These are phyloP conservation scores for Teleopsis dalmanni DNA, from an alignment of 1,140 invertebrate species.

Conservation along the genomic window DNA sequence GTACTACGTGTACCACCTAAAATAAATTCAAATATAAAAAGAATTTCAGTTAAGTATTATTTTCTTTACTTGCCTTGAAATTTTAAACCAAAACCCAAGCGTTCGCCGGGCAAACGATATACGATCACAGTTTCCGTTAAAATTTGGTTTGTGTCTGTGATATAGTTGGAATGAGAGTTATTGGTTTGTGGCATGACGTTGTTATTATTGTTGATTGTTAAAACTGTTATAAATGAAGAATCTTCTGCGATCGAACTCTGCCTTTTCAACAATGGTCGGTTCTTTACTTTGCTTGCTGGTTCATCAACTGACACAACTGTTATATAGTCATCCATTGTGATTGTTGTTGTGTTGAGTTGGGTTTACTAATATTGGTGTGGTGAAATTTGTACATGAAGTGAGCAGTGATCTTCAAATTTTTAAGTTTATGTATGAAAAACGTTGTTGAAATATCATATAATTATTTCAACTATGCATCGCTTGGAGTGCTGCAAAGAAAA, in stretches of 20 bases:
- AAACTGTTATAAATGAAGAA: conserved; percentile 39
- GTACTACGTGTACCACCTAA: conserved; percentile 66
- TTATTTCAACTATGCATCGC: too few species aligned
- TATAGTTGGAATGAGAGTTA: background rate
- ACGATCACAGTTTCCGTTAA: conserved; percentile 64
- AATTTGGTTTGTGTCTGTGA: background rate
- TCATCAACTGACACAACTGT: conserved; percentile 63
- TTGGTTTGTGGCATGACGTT: background rate
- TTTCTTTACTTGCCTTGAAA: too few species aligned
- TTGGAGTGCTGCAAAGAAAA: too few species aligned
- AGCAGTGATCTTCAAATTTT: too few species aligned
- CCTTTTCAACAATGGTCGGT: conserved; percentile 44
- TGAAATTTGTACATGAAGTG: conserved; percentile 21
- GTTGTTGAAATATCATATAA: too few species aligned
- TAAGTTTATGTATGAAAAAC: too few species aligned
- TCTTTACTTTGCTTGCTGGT: conserved; percentile 38
- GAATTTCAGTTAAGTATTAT: too few species aligned
- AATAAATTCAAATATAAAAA: too few species aligned
- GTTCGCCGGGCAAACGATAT: conserved; percentile 77
- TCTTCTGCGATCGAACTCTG: conserved; percentile 38
- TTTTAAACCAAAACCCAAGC: conserved; percentile 82
- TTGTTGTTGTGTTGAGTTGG: conserved; percentile 2
- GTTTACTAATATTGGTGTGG: conserved; percentile 6
- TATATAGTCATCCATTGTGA: conserved; percentile 49
- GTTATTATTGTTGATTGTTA: conserved; percentile 29